phyloP scores from a whole-genome alignment of 2,888 invertebrate species.

The Hololepta plana region DNA sequence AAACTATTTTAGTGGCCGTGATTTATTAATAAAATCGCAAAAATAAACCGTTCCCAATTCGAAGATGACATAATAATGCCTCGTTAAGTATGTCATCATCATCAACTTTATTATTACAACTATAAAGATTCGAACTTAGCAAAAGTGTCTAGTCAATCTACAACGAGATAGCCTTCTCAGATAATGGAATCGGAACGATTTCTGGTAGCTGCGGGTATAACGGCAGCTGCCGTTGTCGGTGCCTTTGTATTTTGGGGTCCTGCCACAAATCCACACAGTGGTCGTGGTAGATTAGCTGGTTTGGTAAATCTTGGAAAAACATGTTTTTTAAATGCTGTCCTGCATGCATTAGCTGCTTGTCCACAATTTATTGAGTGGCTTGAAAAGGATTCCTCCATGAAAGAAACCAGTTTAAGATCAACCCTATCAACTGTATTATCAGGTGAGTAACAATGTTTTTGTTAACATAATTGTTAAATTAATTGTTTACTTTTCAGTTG shows the following conservation, averaged over 20 bases:
- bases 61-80: too few species aligned
- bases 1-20: too few species aligned
- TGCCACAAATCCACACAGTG: conserved; percentile 34
- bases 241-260: conserved; percentile 74
- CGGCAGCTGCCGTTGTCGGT: conserved; percentile 64
- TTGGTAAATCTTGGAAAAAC: conserved; percentile 82
- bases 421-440: conserved; percentile 59
- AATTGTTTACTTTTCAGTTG: conserved; percentile 35
- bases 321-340: conserved; percentile 80
- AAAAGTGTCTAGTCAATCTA: too few species aligned
- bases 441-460: too few species aligned
- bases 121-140: too few species aligned
- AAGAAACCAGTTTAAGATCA: conserved; percentile 52
- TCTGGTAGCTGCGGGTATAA: conserved; percentile 60
- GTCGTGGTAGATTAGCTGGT: conserved; percentile 59
- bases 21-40: too few species aligned
- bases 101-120: too few species aligned
- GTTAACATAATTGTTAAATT: too few species aligned
- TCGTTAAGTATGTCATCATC: too few species aligned
- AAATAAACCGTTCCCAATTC: too few species aligned
- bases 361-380: conserved; percentile 74
- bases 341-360: conserved; percentile 81
- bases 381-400: conserved; percentile 39
- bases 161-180: too few species aligned
- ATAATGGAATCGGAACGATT: conserved; percentile 64